These are phyloP conservation scores for Rhinogobius similis DNA, from an alignment of 2,113 vertebrate species.

Conservation along the genomic window DNA sequence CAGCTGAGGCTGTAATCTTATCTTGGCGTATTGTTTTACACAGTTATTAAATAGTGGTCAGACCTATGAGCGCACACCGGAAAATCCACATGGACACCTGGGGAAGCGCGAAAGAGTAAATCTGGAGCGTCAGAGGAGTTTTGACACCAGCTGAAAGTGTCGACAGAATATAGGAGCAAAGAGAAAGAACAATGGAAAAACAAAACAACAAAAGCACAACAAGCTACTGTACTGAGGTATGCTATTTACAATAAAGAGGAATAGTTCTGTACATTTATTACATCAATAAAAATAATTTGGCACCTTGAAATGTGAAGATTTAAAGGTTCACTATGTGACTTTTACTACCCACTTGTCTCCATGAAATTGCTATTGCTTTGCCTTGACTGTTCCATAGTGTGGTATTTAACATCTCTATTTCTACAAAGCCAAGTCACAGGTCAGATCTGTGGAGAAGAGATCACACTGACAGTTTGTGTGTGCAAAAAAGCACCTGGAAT, in stretches of 20 bases:
- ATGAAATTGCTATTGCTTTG: too few relatives aligned
- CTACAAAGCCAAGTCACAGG: too few relatives aligned
- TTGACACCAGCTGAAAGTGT: not conserved
- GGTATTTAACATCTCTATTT: too few relatives aligned
- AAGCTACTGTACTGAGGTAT: slow-evolving; percentile 11
- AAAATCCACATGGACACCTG: slow-evolving; percentile 54
- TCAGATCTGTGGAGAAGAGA: too few relatives aligned
- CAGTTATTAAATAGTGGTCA: slow-evolving; percentile 69
- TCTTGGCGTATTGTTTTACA: slow-evolving; percentile 38
- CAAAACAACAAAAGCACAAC: not conserved
- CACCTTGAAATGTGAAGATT: slow-evolving; percentile 9
- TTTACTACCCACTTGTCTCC: too few relatives aligned
- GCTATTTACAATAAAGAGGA: slow-evolving; percentile 8
- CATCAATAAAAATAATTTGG: slow-evolving; percentile 1
- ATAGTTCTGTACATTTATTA: slow-evolving; percentile 5
- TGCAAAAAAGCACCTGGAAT: too few relatives aligned
- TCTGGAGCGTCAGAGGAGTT: not conserved
- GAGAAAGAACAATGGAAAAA: not conserved
- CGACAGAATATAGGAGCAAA: not conserved
- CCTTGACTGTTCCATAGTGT: too few relatives aligned
- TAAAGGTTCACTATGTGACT: too few relatives aligned
- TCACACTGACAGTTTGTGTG: too few relatives aligned
- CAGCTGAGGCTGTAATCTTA: slow-evolving; percentile 61
- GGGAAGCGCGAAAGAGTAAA: slow-evolving; percentile 20
- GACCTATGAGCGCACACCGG: slow-evolving; percentile 40